Evolutionary conservation across 2,888 invertebrate species (phyloP), one percentile per base, ranked within the genome.

Genomic region (Sylvicola cinctus): DNA sequence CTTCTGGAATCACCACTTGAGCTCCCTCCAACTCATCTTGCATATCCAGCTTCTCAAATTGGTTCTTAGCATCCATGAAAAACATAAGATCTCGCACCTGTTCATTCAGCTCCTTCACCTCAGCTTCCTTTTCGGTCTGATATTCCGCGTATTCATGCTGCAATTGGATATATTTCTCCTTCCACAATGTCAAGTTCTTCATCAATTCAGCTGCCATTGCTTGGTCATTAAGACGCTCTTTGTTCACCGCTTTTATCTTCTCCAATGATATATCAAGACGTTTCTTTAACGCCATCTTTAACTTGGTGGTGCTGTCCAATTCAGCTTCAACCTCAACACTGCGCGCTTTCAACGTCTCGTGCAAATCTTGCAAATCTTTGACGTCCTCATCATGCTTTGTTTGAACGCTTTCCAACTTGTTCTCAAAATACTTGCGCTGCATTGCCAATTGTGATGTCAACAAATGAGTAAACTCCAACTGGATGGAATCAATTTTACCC

Each of bases 81-180:
- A 96, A 91, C 90, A 95, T 91, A 32, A 98, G 67, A 64, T 98
- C 98, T 25, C 85, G 68, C 7, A 98, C 66, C 62, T 98, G 91
- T 46, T 96, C 95, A 43, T 78, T 74, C 20, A 96, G 62, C 14
- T 91, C 88, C 0, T 58, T 44, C n/a, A 90, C 66, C 67, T 91
- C 75, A 31, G 56, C 47, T 36, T 68, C 65, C 42, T 66, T 66
- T 65, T 84, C 72, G 30, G 56, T 49, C 38, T 67, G 63, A 40
- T 65, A 67, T 8, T 49, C 55, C 36, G 55, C 60, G 41, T 52
- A 60, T 36, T 61, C 62, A 36, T 62, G 58, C 43, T 74, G 70
- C 12, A 74, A 46, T 15, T 55, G 54, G 11, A 58, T 54, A 43
- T 73, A 63, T 46, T 73, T 70, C 7, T 61, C 57, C 48, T 78